Evolutionary conservation across 1,140 invertebrate species (phyloP), one percentile per base, ranked within the genome.

Genomic region (Lutraria rhynchaena): DNA sequence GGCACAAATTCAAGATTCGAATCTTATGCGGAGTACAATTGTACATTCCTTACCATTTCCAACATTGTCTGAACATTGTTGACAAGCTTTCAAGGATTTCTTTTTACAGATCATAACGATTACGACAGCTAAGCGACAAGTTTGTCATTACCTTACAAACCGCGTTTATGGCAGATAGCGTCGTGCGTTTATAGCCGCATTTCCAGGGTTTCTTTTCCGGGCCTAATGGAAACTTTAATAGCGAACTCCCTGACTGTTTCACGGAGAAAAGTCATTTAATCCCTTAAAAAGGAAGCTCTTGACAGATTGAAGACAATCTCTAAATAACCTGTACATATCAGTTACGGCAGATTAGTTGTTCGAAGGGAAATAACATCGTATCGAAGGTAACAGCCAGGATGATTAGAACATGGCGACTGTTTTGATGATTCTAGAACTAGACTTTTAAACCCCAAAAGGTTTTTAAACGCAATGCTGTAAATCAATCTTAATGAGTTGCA

Each of bases 191-290:
- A 80, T 80, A 67, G 53, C 53, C 44, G 31, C 76, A 69, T 58
- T 67, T 67, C 63, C 63, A 78, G 60, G 76, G 63, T 46, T 69
- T 58, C 76, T 70, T 70, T 80, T 80, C 76, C 76, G 76, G 76
- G 76, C 76, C 53, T 80, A 80, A 80, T 80, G 76, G 76, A 80
- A 69, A 67, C 65, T 80, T 49, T 80, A 80, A 80, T 49, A 80
- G 65, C 65, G 37, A 67, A 65, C 65, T 37, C 76, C 46, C 41
- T 35, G 31, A 35, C 22, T 44, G 27, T 29, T 70, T 80, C 65
- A 31, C 35, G 51, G 44, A 60, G 46, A 46, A 55, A 49, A 58
- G 76, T 53, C 76, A 80, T 80, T 60, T 80, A 69, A 80, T 80
- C 76, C 76, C 29, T 49, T 44, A 44, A 70, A 65, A 70, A 67